Base-by-base conservation (phyloP, 1,140 invertebrate species). In the Drosophila prosaltans region DNA sequence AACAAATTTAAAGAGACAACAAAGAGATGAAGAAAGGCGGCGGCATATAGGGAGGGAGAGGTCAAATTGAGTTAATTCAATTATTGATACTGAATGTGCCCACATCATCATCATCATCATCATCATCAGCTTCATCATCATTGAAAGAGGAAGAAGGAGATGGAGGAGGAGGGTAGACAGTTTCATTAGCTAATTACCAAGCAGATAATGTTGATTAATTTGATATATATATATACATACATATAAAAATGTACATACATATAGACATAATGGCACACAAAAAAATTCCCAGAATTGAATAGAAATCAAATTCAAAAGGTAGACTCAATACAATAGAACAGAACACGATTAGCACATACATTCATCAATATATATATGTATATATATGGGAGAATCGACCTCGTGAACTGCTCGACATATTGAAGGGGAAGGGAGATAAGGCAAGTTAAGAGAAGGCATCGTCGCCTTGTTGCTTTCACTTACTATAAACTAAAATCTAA, bases 111-210 rank as follows among this genome's bases (percentile, higher is more conserved):
- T n/a, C 45, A 24, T 24, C 45, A 48, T 48, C 55, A 58, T n/a
- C 45, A 24, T 24, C 45, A 48, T 48, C 55, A 58, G 6, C 32
- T 24, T 39, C 57, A 58, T 58, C 57, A 59, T 51, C 21, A 51
- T 9, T 51, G 21, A 1, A 10, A 51, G 8, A 24, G 2, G 4
- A 30, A 30, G 28, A 16, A 16, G 16, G 16, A 16, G 16, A 16
- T 16, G 16, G 16, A 16, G 16, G 0, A 51, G 45, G 57, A 32
- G 57, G 16, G 32, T 39, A 59, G 57, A 24, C 32, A 59, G 16
- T 59, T 59, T 39, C 57, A 59, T 59, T 59, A 59, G 57, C 57
- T 59, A 59, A 59, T 59, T 59, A 59, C 30, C 57, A 59, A 39
- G 21, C 28, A 40, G 16, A 59, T 24, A 39, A 59, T 40, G 32